These are phyloP conservation scores for Micronycteris hirsuta DNA, from an alignment of 2,113 vertebrate species.

Conservation along the genomic window DNA sequence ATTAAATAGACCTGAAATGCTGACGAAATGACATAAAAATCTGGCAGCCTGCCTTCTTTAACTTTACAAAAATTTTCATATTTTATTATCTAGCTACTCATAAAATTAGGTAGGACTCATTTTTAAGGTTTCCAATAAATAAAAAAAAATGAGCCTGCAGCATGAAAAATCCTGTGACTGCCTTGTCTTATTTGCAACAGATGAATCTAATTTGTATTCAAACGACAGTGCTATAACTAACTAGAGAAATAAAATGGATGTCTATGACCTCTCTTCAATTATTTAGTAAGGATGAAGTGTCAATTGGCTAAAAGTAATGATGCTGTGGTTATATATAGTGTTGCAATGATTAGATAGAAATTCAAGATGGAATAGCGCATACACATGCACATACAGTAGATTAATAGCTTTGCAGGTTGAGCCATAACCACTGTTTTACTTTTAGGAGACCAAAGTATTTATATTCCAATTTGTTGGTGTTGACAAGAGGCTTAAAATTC, in stretches of 20 bases:
- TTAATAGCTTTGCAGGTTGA: neutral
- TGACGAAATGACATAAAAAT: neutral
- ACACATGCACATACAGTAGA: neutral
- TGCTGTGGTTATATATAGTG: neutral
- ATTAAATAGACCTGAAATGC: neutral
- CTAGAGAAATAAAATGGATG: conserved; percentile 55
- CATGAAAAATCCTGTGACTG: conserved; percentile 38
- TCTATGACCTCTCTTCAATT: conserved; percentile 58
- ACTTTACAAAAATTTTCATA: conserved; percentile 33
- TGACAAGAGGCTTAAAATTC: conserved; percentile 1
- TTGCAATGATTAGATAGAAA: conserved; percentile 19
- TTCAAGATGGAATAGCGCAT: neutral
- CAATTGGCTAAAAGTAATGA: conserved; percentile 62
- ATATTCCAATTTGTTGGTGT: conserved; percentile 4
- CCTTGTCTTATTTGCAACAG: conserved; percentile 43
- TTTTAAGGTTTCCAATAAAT: conserved; percentile 56
- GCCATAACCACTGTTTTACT: neutral
- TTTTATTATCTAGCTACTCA: conserved; percentile 49
- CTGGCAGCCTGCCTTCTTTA: neutral
- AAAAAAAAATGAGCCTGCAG: conserved; percentile 28
- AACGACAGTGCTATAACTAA: conserved; percentile 46
- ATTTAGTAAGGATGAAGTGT: conserved; percentile 49
- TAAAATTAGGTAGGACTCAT: conserved; percentile 53
- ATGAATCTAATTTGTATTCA: conserved; percentile 61
- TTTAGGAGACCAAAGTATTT: conserved; percentile 19